These are phyloP conservation scores for Microctonus brassicae DNA, from an alignment of 2,888 invertebrate genomes.

Conservation along the genomic window DNA sequence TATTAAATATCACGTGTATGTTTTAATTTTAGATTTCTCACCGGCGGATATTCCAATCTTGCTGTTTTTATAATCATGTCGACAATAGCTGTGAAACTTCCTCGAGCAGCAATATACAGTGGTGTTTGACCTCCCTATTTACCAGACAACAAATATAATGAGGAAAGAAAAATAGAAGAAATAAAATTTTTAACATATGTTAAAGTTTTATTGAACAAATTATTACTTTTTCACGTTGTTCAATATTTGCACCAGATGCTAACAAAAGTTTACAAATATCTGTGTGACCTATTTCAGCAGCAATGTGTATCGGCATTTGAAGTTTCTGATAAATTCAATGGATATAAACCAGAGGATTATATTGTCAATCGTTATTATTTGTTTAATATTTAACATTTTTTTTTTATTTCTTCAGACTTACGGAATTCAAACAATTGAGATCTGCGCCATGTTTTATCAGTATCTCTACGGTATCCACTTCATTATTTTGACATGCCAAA, in stretches of 20 bases:
- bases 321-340: conserved; percentile 72
- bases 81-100: conserved; percentile 86
- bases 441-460: conserved; percentile 80
- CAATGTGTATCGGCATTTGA: conserved; percentile 85
- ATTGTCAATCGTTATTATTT: neutral
- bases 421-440: conserved; percentile 80
- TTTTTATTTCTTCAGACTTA: conserved; percentile 66
- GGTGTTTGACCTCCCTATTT: conserved; percentile 78
- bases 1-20: neutral
- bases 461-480: conserved; percentile 78
- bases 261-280: conserved; percentile 76
- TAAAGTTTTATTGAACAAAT: neutral
- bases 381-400: neutral
- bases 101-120: conserved; percentile 82
- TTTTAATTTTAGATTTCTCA: conserved; percentile 58
- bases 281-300: conserved; percentile 79
- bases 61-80: conserved; percentile 86
- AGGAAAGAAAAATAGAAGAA: neutral
- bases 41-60: conserved; percentile 76
- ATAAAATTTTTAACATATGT: conserved; percentile 24
- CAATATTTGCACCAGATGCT: conserved; percentile 77
- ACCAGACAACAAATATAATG: conserved; percentile 32
- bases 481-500: conserved; percentile 81
- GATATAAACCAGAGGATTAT: too few species aligned
- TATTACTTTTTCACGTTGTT: conserved; percentile 73